Base-by-base conservation (phyloP, 2,888 invertebrate genomes). In the Morinoia aosen region DNA sequence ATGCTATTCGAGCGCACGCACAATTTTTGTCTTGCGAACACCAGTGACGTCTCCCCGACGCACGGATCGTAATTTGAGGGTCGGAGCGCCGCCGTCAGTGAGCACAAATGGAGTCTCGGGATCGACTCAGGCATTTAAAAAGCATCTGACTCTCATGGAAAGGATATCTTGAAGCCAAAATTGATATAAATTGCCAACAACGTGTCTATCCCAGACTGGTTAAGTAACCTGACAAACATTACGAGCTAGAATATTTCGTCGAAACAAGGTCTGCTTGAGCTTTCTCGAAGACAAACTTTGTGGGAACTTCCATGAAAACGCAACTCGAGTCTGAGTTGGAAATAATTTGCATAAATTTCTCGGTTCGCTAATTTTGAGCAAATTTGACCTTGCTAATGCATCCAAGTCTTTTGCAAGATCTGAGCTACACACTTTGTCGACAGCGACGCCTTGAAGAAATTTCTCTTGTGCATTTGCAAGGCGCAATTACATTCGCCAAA, bases 301-400 rank as follows among this genome's bases (percentile, higher is more conserved):
- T 76, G 76, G 33, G 33, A 76, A 76, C 76, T 25, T 25, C 25
- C 25, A 76, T 25, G 76, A 76, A 76, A 76, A 33, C 76, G 76
- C 19, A 16, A 25, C 25, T 76, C 76, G 76, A 76, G 8, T 76
- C 33, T 33, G 8, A 76, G 76, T 90, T 33, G 39, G 14, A 90
- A 90, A 39, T 40, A 10, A 40, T 90, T 48, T 90, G 33, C 90
- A 90, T 90, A 90, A 90, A 40, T 90, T 40, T 90, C 40, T 40
- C 90, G 90, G 40, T 90, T 90, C 40, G 90, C 14, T 90, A 48
- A 90, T 40, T 90, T 90, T 93, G 39, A 33, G 93, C 93, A 93
- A 90, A 93, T 57, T 33, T 33, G 57, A 25, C 93, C 14, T 93
- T 56, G 8, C 48, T 10, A 57, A 10, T 57, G 93, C 57, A 33